Base-by-base conservation (phyloP, 2,113 vertebrate species). In the Myocastor coypus region DNA sequence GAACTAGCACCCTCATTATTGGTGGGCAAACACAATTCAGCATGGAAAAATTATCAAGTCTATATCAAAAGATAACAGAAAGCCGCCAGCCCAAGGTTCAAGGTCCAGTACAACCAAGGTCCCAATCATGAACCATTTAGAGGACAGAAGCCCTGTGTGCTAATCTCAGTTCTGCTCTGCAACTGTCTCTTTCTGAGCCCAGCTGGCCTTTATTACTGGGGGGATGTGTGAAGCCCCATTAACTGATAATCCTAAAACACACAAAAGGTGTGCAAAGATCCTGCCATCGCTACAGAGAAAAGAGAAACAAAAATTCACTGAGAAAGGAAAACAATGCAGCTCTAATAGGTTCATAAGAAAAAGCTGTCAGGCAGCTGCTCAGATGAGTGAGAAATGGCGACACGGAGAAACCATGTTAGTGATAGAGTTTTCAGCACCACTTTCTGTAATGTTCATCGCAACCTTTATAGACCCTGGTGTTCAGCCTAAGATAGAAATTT, bases 1-100 rank as follows among this genome's bases (percentile, higher is more conserved):
- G 88, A 92, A 52, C 52, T 26, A 26, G 42, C 24, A n/a, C 85
- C 81, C 80, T 75, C 0, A 2, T 8, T 28, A 69, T 61, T 46
- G 88, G 69, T 87, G 83, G 92, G 82, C 63, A 91, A 88, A 83
- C 81, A 50, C 92, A 71, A n/a, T 26, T 85, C 64, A 57, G n/a
- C 30, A 11, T 1, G 50, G 64, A 85, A 63, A 80, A 81, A 69
- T 34, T 13, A 93, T 64, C 88, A 83, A 64, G 86, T 81, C 80
- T 4, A 1, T 30, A 42, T 83, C 91, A 55, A 57, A 89, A 83
- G 85, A 81, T 83, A 96, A 89, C 81, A 37, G 92, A 94, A 80
- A 83, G 66, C 34, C 57, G 20, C 0, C 1, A 42, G 19, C 71
- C 14, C 78, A 24, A 87, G 83, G 78, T 16, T 64, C 52, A 46